phyloP scores from a whole-genome alignment of 2,797 vertebrate genomes.

The Enteromius paludinosus region DNA sequence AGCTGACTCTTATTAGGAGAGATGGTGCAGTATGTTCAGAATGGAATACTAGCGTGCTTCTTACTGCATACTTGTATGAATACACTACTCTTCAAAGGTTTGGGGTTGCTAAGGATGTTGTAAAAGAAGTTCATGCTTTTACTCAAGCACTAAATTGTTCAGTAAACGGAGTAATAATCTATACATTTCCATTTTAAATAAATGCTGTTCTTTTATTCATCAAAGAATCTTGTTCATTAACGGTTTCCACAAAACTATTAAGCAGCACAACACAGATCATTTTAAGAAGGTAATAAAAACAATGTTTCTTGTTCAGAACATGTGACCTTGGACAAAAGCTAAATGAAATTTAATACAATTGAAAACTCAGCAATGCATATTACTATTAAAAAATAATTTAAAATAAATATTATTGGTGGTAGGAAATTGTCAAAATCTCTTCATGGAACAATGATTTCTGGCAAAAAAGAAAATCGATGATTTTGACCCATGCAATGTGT shows the following conservation, averaged over 20 bases:
- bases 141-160: neutral
- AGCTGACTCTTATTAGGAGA: constrained; percentile 14
- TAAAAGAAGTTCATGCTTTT: neutral
- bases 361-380: too few species aligned
- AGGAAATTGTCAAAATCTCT: too few species aligned
- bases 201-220: neutral
- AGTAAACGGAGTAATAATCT: neutral
- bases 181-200: neutral
- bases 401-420: too few species aligned
- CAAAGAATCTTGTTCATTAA: neutral
- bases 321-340: too few species aligned
- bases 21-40: neutral
- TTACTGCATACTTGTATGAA: neutral
- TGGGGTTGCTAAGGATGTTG: neutral
- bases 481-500: too few species aligned
- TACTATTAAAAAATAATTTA: too few species aligned
- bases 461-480: too few species aligned
- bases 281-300: neutral
- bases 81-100: neutral
- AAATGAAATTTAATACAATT: too few species aligned
- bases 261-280: neutral
- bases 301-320: neutral
- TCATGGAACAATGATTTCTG: too few species aligned
- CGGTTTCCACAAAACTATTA: neutral
- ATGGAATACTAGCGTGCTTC: neutral